Evolutionary conservation across 2,888 invertebrate species (phyloP), one percentile per base, ranked within the genome.

Genomic region (Noctua fimbriata): DNA sequence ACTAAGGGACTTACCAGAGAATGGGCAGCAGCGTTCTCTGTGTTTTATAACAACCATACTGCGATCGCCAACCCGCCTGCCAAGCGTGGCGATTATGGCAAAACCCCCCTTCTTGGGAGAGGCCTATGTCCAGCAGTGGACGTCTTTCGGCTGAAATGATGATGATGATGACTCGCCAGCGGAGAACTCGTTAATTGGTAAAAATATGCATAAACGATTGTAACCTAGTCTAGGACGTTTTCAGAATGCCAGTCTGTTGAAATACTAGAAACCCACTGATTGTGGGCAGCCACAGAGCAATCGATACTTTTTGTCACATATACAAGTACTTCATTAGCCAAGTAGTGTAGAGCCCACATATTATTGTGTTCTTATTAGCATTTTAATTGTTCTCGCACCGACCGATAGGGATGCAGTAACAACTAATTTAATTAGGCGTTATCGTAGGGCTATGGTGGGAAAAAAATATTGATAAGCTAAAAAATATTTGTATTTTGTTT

Each of bases 251-350:
- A 65, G 44, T 72, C 47, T 67, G 44, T 71, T 77, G 84, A 82
- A 89, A 90, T 55, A 81, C 49, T 79, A 85, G 83, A 88, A 77
- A 79, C 44, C 69, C n/a, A 32, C 49, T 78, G 78, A 79, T 73
- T 87, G 87, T 82, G 86, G 88, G 83, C 69, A 88, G 72, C 88
- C 91, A 83, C 90, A 90, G 74, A 70, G 89, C 28, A 90, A 88
- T 87, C 67, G 76, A 90, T 89, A 88, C 85, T 71, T 85, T 79
- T 83, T 79, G 76, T 79, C 71, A 82, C 80, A 80, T 10, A 10
- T 44, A 12, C 44, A 32, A 66, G 66, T 76, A 49, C 24, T 7
- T 66, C 28, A 28, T 66, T 28, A n/a, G 66, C n/a, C 32, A 24
- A 36, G 69, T 60, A 55, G 44, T 32, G 6, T 66, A 41, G 49